Base-by-base conservation (phyloP, 2,888 invertebrate genomes). In the Iselma pallidipennis region DNA sequence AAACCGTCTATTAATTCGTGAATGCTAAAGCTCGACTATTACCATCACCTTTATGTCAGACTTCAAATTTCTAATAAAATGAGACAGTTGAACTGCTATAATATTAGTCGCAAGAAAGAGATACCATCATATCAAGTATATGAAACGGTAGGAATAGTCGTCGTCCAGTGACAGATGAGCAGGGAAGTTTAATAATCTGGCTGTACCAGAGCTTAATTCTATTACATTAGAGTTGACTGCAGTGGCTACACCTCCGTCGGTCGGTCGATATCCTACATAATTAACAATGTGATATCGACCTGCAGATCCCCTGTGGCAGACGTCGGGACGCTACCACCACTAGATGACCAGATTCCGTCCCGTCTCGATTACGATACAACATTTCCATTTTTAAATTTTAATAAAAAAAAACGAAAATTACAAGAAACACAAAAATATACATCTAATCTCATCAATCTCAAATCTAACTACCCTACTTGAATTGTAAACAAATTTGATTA, bases 281-380 rank as follows among this genome's bases (percentile, higher is more conserved):
- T 80, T 80, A 79, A 80, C 80, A 78, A 78, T 79, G 79, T 78
- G 76, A 78, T 80, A 80, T 80, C 78, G 80, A 79, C 76, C 78
- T 74, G 73, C 70, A 67, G 70, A 71, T 73, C 70, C 69, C 71
- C 69, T 55, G 68, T 66, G 68, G 67, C 64, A 59, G 62, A 64
- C 66, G 63, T 61, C 58, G 61, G 55, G 52, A 51, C 53, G 48
- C 37, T 49, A 48, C 21, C 23, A 31, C 57, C 50, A 48, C 50
- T 49, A 55, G 57, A 49, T 57, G 55, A 59, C 62, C 62, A 62
- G 62, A 62, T 62, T 62, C n/a, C 58, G 50, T 31, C 29, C 59
- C 26, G 49, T 26, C 55, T 55, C 54, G 16, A 19, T 16, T 2
- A 3, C 16, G 16, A 16, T 16, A 16, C 14, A 16, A 3, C n/a